Evolutionary conservation across 2,888 invertebrate species (phyloP).

Genomic region (Pseudeuparius sepicola): DNA sequence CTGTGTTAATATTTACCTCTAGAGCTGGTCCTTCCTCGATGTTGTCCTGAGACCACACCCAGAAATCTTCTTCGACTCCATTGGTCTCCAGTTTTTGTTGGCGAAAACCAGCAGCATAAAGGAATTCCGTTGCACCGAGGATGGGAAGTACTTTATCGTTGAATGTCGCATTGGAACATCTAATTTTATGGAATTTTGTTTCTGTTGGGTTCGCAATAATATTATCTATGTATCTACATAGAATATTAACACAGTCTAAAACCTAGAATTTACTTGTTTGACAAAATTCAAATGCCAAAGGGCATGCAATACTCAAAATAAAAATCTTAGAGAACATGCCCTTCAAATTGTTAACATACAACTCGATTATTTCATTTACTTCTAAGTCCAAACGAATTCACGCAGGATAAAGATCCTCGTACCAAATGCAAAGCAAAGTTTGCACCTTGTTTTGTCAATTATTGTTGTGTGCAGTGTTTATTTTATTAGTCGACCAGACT

Average conservation of each 20-base stretch:
- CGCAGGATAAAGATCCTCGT: too few species aligned
- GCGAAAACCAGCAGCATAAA: constrained; percentile 75
- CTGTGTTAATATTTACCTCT: constrained; percentile 44
- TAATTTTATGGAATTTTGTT: constrained; percentile 83
- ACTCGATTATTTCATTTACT: too few species aligned
- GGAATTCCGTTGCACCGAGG: constrained; percentile 71
- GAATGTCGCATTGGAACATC: constrained; percentile 71
- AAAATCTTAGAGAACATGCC: too few species aligned
- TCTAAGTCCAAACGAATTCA: too few species aligned
- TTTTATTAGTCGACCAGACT: too few species aligned
- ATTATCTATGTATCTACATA: constrained; percentile 85
- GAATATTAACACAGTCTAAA: constrained; percentile 70
- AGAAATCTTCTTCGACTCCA: constrained; percentile 53
- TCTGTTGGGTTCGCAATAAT: constrained; percentile 76
- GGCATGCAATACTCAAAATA: too few species aligned
- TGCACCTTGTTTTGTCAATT: too few species aligned
- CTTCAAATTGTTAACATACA: too few species aligned
- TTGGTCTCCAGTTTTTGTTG: constrained; percentile 47
- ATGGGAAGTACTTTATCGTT: constrained; percentile 70
- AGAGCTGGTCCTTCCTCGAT: constrained; percentile 47
- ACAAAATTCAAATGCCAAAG: too few species aligned
- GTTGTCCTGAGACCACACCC: constrained; percentile 54
- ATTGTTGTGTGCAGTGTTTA: too few species aligned
- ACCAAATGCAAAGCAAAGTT: too few species aligned
- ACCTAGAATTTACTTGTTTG: constrained; percentile 51